A percentile compares a stretch with the other conserved stretches of the same genome.
phyloP scores from a whole-genome alignment of 2,797 vertebrate species.

The Pangasius djambal region DNA sequence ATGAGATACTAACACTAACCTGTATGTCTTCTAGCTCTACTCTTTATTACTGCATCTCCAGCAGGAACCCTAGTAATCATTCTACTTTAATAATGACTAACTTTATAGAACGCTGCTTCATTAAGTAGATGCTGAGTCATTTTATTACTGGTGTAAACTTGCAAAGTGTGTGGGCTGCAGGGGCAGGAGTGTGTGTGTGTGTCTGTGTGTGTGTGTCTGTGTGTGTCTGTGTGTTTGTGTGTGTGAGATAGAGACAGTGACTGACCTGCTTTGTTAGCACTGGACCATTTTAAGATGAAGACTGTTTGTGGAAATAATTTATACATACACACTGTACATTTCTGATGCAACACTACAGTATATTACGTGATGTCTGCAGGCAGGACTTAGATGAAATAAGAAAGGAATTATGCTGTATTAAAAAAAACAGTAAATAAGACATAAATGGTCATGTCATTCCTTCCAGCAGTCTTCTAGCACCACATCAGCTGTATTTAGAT shows the following conservation, averaged over 20 bases:
- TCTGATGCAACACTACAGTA: not conserved
- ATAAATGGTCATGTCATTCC: not conserved
- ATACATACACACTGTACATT: not conserved
- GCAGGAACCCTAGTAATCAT: constrained; percentile 59
- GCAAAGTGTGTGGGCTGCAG: constrained; percentile 45
- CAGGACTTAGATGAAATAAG: not conserved
- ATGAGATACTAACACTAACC: constrained; percentile 62
- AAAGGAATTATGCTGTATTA: not conserved
- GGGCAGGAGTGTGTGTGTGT: not conserved
- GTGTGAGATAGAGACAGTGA: constrained; percentile 32
- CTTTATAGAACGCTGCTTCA: constrained; percentile 56
- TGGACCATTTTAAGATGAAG: constrained; percentile 48
- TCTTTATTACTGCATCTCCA: constrained; percentile 52
- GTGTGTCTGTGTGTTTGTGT: constrained; percentile 34
- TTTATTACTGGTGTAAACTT: constrained; percentile 34
- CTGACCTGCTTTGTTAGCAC: constrained; percentile 63
- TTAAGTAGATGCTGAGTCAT: constrained; percentile 18
- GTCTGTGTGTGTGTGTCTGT: constrained; percentile 11
- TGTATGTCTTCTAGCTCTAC: constrained; percentile 48
- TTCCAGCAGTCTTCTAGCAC: not conserved
- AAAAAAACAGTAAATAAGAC: not conserved
- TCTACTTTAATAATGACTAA: constrained; percentile 75
- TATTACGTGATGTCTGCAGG: not conserved
- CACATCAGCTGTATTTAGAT: constrained; percentile 1
- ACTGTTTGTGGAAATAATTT: constrained; percentile 52